These are phyloP conservation scores for Bucorvus abyssinicus DNA, from an alignment of 2,797 vertebrate genomes.

Conservation along the genomic window DNA sequence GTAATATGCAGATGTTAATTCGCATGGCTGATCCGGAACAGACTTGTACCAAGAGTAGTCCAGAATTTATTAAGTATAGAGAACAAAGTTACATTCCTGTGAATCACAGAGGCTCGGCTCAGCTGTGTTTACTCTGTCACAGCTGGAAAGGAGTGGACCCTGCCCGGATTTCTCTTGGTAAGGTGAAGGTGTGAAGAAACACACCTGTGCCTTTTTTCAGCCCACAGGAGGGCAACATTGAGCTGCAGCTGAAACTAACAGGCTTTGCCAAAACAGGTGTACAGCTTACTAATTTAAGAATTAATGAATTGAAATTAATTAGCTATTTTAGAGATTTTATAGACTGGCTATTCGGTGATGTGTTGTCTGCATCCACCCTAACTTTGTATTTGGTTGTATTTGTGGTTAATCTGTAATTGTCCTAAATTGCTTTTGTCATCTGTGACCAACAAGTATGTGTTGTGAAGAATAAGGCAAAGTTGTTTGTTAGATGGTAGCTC, in stretches of 20 bases:
- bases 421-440: slow-evolving; percentile 23
- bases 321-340: slow-evolving; percentile 39
- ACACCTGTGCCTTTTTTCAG: not conserved
- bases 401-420: slow-evolving; percentile 49
- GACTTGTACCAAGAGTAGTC: not conserved
- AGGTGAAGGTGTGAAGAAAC: not conserved
- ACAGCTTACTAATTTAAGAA: slow-evolving; percentile 58
- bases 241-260: slow-evolving; percentile 54
- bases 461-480: not conserved
- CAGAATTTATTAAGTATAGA: not conserved
- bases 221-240: slow-evolving; percentile 80
- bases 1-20: not conserved
- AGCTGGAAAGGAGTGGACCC: not conserved
- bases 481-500: not conserved
- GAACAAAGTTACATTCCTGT: not conserved
- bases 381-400: slow-evolving; percentile 24
- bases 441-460: not conserved
- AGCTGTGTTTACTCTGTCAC: not conserved
- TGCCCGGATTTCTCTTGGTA: not conserved
- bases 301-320: slow-evolving; percentile 61
- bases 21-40: not conserved
- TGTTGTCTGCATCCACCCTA: not conserved
- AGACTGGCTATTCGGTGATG: slow-evolving; percentile 42
- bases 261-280: slow-evolving; percentile 23
- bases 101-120: not conserved